Base-by-base conservation (phyloP, 2,888 invertebrate species). In the Drosophila antonietae region DNA sequence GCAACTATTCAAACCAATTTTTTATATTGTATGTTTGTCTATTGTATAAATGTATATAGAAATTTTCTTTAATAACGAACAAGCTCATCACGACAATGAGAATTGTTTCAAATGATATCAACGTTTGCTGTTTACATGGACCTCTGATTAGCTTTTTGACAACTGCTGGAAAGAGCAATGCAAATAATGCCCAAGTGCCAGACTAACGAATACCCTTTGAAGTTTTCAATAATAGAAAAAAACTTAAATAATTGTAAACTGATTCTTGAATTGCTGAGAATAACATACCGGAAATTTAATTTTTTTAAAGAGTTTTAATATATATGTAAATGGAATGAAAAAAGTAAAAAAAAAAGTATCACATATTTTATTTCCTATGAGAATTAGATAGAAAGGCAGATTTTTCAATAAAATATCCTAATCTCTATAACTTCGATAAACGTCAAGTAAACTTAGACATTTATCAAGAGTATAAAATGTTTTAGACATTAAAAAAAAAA, bases 61-160 rank as follows among this genome's bases (percentile, higher is more conserved):
- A 14, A 46, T 43, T 56, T 51, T 35, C 12, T 49, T 39, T 28
- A 28, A 49, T 41, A 31, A 44, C 4, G 5, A 47, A 47, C 35
- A 68, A 59, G 8, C 14, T 39, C 41, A 55, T 65, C 35, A 55
- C 12, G 41, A 39, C 5, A 20, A 39, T 23, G 14, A 23, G n/a
- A 57, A 47, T 6, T 14, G 18, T 37, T 18, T 4, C 12, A 37
- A 33, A 44, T 67, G 58, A 52, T 46, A 67, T 41, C 41, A 33
- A 37, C 23, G 18, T 60, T 31, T n/a, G 39, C 33, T 33, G 62
- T 62, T 35, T 65, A 65, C 60, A 63, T 33, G 9, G 15, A 9
- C 20, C 18, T 33, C 28, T 64, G 35, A 69, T 68, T 58, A 43
- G 20, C 7, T 43, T 41, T 33, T 46, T 20, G 18, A 15, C 6